Evolutionary conservation across 1,140 invertebrate genomes (phyloP).

Genomic region (Drosophila novamexicana): DNA sequence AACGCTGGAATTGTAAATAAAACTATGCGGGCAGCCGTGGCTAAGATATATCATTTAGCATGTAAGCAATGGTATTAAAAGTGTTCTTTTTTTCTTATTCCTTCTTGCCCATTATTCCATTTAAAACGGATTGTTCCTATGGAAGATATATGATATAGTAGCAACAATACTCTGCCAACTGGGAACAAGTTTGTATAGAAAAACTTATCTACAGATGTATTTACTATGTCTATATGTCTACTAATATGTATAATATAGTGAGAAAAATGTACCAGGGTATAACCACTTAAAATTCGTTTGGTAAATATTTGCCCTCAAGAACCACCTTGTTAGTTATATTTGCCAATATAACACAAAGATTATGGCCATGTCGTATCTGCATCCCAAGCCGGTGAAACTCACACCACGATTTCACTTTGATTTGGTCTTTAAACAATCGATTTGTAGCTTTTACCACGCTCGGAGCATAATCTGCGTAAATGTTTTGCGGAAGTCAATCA

Average conservation of each 20-base stretch:
- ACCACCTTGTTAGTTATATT: not conserved
- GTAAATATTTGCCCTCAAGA: no score
- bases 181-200: no score
- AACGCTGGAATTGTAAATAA: constrained; percentile 15
- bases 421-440: constrained; percentile 29
- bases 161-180: no score
- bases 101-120: no score
- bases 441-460: constrained; percentile 36
- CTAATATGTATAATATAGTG: no score
- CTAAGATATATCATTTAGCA: not conserved
- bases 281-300: no score
- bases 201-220: no score
- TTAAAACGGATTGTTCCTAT: no score
- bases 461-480: constrained; percentile 59
- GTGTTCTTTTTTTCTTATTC: not conserved
- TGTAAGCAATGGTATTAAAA: not conserved
- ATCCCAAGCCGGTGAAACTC: constrained; percentile 9
- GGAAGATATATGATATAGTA: no score
- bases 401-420: constrained; percentile 41
- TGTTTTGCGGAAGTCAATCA: constrained; percentile 56
- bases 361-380: not conserved
- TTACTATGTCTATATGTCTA: no score
- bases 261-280: no score
- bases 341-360: not conserved
- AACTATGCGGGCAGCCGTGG: constrained; percentile 11